Base-by-base conservation (phyloP, 1,140 invertebrate genomes). In the Leptinotarsa undecemlineata region DNA sequence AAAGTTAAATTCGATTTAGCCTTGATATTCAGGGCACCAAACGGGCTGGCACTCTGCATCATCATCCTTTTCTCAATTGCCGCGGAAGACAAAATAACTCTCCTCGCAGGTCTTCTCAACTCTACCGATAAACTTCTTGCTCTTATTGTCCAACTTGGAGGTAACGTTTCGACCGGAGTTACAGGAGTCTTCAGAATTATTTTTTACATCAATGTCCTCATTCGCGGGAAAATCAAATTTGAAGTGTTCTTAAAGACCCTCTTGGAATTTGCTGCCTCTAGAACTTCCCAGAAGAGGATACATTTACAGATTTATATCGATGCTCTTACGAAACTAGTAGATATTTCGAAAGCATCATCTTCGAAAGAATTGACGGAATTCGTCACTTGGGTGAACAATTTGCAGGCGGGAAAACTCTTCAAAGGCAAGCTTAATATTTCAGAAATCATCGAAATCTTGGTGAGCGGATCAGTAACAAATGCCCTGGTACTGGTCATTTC, bases 131-230 rank as follows among this genome's bases (percentile, higher is more conserved):
- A 5, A 6, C 20, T 68, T 4, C 20, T 68, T 19, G 23, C 11
- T n/a, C 5, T 74, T 5, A 68, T 74, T 26, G 48, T 68, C n/a
- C 20, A 74, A 62, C 61, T 74, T 20, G 72, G 72, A 68, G 72
- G 72, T 19, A 21, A 47, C 21, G 47, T 74, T 6, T 48, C 47
- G 8, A 33, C 47, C 6, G 72, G 72, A 60, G 48, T 61, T 2
- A 69, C 48, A 60, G 72, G 72, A 33, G 23, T 68, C 21, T 20
- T 57, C 17, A 74, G 68, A 62, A 48, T 74, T 21, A 26, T 74
- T 60, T n/a, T 17, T 21, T 3, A 68, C 20, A 57, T 74, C 14
- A 15, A 68, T 4, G 4, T 1, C 0, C 3, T 57, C 2, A 51
- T 57, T n/a, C 8, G 48, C 4, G 48, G 48, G 3, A 1, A 51